Evolutionary conservation across 2,888 invertebrate genomes (phyloP), one percentile per base, ranked within the genome.

Genomic region (Lepidochrysops patricia): DNA sequence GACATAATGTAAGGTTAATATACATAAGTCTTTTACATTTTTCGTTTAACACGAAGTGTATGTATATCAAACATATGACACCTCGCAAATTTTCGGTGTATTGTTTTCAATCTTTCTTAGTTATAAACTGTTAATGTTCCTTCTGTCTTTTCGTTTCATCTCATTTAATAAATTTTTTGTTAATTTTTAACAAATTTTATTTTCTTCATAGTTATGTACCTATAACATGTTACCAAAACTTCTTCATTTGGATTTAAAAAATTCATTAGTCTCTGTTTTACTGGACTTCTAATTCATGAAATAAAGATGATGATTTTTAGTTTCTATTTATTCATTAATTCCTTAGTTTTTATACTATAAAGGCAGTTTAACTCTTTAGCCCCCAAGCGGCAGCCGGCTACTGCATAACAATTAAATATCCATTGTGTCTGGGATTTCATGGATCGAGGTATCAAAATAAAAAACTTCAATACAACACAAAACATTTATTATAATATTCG

Each of bases 241-340:
- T 84, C 80, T 82, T 80, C 82, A 82, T 68, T 74, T 75, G 70
- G 73, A 66, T 67, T 66, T 67, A 68, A 77, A 77, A 71, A 72
- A 71, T 70, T 74, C 72, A 72, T 76, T 73, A 73, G 73, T 76
- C 74, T 67, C 70, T 80, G 81, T 82, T 68, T 82, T 79, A 78
- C 77, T 80, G 75, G 79, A 81, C 75, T 75, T 65, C 67, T 82
- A 84, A 78, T 83, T 82, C 83, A 77, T 77, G 74, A 76, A 83
- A 80, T 85, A 87, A 85, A 86, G 77, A 81, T 77, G 74, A 81
- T 80, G 84, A 84, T 84, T 79, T 80, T 75, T 73, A 72, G 13
- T 62, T 60, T 62, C 57, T 57, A 63, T 64, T 74, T 72, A 74
- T 64, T 72, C 72, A 75, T 69, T 61, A 23, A 43, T 43, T 43